A percentile compares a stretch with the other conserved stretches of the same genome.
phyloP scores from a whole-genome alignment of 1,140 invertebrate genomes.

The Telenomus remus region DNA sequence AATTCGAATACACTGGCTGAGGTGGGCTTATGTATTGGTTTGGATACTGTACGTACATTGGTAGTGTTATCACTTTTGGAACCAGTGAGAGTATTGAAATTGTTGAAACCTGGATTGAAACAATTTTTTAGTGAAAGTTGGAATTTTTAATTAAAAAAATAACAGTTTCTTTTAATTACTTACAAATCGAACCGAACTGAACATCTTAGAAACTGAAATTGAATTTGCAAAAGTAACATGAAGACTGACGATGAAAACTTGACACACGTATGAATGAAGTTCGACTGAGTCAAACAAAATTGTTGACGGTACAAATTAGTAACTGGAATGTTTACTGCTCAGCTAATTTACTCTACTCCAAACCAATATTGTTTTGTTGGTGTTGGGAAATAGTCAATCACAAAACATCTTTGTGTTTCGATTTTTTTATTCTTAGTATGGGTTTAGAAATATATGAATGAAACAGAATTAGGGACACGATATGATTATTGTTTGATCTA shows the following conservation, averaged over 20 bases:
- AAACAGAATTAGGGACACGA: too few relatives aligned
- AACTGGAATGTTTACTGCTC: slow-evolving; percentile 29
- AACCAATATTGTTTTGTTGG: slow-evolving; percentile 5
- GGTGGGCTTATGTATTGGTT: not conserved
- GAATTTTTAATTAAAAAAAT: too few relatives aligned
- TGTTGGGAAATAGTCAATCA: slow-evolving; percentile 4
- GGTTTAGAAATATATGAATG: not conserved
- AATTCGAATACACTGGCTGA: slow-evolving; percentile 7
- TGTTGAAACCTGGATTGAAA: not conserved
- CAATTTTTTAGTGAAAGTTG: too few relatives aligned
- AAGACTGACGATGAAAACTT: slow-evolving; percentile 10
- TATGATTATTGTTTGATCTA: too few relatives aligned
- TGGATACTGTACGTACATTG: not conserved
- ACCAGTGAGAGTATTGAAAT: not conserved
- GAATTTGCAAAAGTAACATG: not conserved
- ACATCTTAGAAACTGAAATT: slow-evolving; percentile 15
- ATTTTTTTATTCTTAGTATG: slow-evolving; percentile 8
- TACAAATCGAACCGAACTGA: not conserved
- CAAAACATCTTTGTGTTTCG: too few relatives aligned
- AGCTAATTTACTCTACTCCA: slow-evolving; percentile 12
- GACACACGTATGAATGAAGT: not conserved
- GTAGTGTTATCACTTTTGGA: not conserved
- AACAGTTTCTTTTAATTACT: not conserved
- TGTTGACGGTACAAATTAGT: slow-evolving; percentile 28
- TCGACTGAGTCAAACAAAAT: slow-evolving; percentile 8